Base-by-base conservation (phyloP, 2,888 invertebrate species). In the Pomacea canaliculata region DNA sequence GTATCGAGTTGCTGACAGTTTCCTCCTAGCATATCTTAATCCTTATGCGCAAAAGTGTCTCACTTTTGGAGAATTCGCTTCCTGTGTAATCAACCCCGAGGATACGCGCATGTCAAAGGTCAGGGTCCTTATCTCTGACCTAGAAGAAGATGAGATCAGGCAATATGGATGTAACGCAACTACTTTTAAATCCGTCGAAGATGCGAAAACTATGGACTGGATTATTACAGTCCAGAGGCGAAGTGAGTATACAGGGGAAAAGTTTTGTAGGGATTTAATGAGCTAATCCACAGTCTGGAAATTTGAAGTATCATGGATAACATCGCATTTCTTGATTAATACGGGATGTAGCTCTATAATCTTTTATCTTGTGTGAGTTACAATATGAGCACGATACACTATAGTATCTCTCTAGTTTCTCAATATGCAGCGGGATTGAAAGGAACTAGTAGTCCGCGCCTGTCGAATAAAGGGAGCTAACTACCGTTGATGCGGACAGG, bases 151-250 rank as follows among this genome's bases (percentile, higher is more conserved):
- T 13, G 60, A 73, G 60, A 59, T 27, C 16, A n/a, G 68, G 19
- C 49, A 67, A 46, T 73, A 68, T 46, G 73, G 73, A 3, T 73
- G 73, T n/a, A 73, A 48, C 46, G 68, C 68, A 19, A 68, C 66
- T 46, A 73, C 68, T 19, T 56, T 73, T 23, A 59, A 73, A n/a
- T 59, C 73, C 13, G 4, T n/a, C 27, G 73, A 69, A 9, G 68
- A 60, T 60, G 18, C 67, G n/a, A 46, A 27, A 27, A 27, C 56
- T 1, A 27, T 59, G n/a, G 59, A n/a, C 10, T 68, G 68, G 60
- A 59, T 66, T n/a, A 67, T 59, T 23, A n/a, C 13, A 48, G 73
- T 73, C 13, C 27, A 60, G 18, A 73, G 68, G 23, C 51, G 37
- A 18, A 66, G 73, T 67, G 68, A 73, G 68, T 68, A 23, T 16